These are phyloP conservation scores for Drosophila oshimai DNA, from an alignment of 1,140 invertebrate genomes.

Conservation along the genomic window DNA sequence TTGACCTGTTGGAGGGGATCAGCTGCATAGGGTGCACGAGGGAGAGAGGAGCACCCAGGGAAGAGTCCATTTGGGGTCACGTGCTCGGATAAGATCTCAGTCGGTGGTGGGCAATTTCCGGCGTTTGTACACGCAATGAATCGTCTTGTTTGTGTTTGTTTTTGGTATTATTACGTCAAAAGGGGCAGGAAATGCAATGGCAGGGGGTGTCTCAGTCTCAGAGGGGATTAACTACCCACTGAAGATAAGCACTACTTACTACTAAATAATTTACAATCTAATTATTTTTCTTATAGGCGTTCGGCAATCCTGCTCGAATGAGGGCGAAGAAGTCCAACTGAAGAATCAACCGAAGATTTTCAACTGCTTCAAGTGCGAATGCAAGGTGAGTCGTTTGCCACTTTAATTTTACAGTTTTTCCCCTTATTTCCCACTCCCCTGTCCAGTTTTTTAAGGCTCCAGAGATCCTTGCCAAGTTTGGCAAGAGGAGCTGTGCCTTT, in stretches of 20 bases:
- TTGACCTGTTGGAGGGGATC: constrained; percentile 47
- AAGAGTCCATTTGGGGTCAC: constrained; percentile 55
- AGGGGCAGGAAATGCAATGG: constrained; percentile 38
- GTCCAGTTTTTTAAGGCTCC: constrained; percentile 31
- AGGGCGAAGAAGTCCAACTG: constrained; percentile 70
- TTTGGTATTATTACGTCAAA: constrained; percentile 50
- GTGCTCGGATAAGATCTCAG: constrained; percentile 75
- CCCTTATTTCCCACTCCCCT: not conserved
- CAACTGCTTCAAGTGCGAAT: constrained; percentile 76
- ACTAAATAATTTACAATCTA: constrained; percentile 4
- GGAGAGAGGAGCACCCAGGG: not conserved
- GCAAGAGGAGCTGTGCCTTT: constrained; percentile 41
- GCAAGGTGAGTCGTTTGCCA: constrained; percentile 57
- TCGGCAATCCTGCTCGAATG: constrained; percentile 72
- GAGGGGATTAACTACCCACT: constrained; percentile 17
- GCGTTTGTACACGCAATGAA: constrained; percentile 71
- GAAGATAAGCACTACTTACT: constrained; percentile 2
- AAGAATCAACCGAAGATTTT: constrained; percentile 50
- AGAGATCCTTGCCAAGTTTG: constrained; percentile 49
- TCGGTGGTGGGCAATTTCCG: constrained; percentile 76
- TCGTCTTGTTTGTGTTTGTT: constrained; percentile 60
- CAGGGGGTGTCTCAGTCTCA: constrained; percentile 1
- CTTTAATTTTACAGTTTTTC: not conserved
- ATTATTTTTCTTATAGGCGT: constrained; percentile 43
- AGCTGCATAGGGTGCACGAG: constrained; percentile 3